Percentiles rank a stretch among this genome's conserved stretches.
Conservation (phyloP, 35 echinoderm and acorn worm species). For the Diadema setosum region DNA sequence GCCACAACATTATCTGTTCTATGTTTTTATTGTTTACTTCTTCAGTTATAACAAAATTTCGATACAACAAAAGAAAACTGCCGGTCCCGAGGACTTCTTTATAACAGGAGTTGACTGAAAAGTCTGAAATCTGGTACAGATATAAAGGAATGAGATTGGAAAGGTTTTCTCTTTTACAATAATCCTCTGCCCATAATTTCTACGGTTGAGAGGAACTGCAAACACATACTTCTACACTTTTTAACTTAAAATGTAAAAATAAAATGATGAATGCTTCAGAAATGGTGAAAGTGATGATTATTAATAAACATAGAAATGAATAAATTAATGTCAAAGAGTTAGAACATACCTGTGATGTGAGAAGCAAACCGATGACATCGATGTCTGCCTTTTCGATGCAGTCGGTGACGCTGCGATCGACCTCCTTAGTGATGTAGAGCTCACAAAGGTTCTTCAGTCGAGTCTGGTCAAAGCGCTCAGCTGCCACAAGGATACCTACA, state of each 20-base stretch:
- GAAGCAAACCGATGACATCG: conserved; percentile 64
- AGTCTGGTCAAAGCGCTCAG: conserved; percentile 50
- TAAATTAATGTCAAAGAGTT: not conserved
- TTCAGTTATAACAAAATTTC: no score
- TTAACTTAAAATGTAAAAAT: not conserved
- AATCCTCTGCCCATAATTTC: no score
- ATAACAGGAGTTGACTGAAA: no score
- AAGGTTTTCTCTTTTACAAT: no score
- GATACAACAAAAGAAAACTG: no score
- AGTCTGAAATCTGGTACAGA: no score
- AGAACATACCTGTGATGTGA: conserved; percentile 33
- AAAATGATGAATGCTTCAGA: not conserved
- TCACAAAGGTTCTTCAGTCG: conserved; percentile 73
- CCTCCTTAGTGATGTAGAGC: conserved; percentile 81
- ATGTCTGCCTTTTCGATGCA: conserved; percentile 69
- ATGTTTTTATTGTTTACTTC: no score
- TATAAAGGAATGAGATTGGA: no score
- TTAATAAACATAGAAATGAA: not conserved
- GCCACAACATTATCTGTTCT: no score
- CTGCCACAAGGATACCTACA: conserved; percentile 41
- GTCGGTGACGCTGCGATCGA: conserved; percentile 22
- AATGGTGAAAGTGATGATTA: not conserved
- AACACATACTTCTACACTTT: not conserved
- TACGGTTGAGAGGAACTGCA: no score
- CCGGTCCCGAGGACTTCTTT: no score